Percentiles rank a stretch among this genome's conserved stretches.
These are phyloP conservation scores for Ectemnius cavifrons DNA, from an alignment of 2,888 invertebrate species.

Conservation along the genomic window DNA sequence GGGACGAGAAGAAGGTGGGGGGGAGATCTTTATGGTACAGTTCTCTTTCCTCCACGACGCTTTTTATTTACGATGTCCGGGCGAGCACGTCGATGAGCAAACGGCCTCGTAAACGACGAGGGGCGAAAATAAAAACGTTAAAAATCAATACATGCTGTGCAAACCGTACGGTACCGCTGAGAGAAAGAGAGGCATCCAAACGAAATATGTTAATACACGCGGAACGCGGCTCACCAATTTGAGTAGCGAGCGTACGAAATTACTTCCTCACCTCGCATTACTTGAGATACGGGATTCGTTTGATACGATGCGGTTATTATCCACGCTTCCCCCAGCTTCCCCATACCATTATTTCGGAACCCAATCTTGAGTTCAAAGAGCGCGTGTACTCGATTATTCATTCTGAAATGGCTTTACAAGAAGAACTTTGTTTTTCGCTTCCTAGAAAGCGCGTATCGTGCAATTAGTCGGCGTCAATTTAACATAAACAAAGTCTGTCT, in stretches of 20 bases:
- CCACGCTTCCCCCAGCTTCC: neutral
- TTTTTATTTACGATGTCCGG: constrained; percentile 52
- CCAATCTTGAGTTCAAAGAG: too few species aligned
- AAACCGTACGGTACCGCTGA: constrained; percentile 35
- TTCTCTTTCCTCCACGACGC: constrained; percentile 46
- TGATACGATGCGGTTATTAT: neutral
- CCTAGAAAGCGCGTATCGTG: too few species aligned
- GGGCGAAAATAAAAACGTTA: constrained; percentile 45
- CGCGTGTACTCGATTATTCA: neutral
- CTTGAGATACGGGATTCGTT: neutral
- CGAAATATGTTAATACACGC: constrained; percentile 33
- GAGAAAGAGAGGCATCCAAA: neutral
- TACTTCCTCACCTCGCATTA: constrained; percentile 1
- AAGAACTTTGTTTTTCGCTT: too few species aligned
- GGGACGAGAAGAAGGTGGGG: constrained; percentile 30
- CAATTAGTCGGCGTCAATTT: too few species aligned
- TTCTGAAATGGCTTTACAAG: neutral
- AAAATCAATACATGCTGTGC: constrained; percentile 50
- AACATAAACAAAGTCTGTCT: too few species aligned
- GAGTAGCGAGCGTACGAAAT: constrained; percentile 14
- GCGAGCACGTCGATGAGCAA: constrained; percentile 45
- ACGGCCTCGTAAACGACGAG: constrained; percentile 45
- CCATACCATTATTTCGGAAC: too few species aligned
- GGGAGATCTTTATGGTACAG: constrained; percentile 48
- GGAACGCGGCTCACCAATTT: constrained; percentile 29